Evolutionary conservation across 2,888 invertebrate species (phyloP).

Genomic region (Brachypalpus laphriformis): DNA sequence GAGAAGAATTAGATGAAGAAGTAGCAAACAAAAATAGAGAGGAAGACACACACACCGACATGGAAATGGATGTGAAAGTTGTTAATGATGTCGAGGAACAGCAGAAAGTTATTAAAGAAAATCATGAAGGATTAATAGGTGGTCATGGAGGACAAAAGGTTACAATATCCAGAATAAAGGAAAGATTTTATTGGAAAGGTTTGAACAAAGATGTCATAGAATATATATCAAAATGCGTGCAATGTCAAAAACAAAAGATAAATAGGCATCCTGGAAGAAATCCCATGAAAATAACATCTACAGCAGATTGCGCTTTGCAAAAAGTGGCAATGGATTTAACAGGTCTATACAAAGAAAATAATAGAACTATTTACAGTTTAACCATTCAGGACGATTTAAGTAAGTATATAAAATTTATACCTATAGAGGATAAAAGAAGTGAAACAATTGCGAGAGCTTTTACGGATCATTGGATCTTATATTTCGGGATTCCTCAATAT

Average conservation of each 20-base stretch:
- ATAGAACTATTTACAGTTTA: conserved; percentile 2
- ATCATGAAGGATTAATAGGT: background rate
- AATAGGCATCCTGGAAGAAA: conserved; percentile 28
- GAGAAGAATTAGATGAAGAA: background rate
- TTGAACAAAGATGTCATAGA: conserved; percentile 2
- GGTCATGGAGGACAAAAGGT: conserved; percentile 21
- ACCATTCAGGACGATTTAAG: conserved; percentile 30
- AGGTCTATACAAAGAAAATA: conserved; percentile 17
- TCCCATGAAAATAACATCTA: conserved; percentile 29
- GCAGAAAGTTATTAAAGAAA: conserved; percentile 8
- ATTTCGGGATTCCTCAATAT: conserved; percentile 8
- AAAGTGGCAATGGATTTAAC: conserved; percentile 36
- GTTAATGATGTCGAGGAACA: background rate
- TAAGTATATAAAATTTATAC: conserved; percentile 16
- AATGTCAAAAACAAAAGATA: conserved; percentile 12
- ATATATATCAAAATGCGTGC: background rate
- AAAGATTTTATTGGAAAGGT: conserved; percentile 4
- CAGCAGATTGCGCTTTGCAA: conserved; percentile 11
- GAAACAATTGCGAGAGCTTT: conserved; percentile 16
- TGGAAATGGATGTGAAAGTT: background rate
- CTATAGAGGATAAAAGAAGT: background rate
- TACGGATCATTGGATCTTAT: conserved; percentile 14
- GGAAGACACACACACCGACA: background rate
- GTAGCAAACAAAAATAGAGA: background rate
- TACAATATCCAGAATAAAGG: conserved; percentile 7